phyloP scores from a whole-genome alignment of 2,113 vertebrate genomes.

The Hipposideros armiger region DNA sequence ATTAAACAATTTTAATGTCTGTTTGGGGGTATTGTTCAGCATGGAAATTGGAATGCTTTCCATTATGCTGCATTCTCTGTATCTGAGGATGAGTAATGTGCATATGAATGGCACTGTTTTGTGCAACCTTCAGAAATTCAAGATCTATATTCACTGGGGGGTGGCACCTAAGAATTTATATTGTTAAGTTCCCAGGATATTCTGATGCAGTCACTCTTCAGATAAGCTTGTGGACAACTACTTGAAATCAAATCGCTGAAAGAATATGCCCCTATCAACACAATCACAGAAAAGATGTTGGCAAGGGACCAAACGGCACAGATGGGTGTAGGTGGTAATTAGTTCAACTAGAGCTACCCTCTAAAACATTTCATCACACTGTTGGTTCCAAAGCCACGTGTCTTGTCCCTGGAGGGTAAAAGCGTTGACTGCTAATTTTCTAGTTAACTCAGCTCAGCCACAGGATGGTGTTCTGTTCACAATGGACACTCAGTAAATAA shows the following conservation, averaged over 20 bases:
- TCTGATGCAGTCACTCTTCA: background rate
- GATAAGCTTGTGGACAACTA: background rate
- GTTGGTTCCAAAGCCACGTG: constrained; percentile 64
- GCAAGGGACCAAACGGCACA: constrained; percentile 69
- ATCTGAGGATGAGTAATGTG: background rate
- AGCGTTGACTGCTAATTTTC: constrained; percentile 62
- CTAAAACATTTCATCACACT: constrained; percentile 67
- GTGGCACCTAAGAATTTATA: background rate
- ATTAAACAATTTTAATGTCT: constrained; percentile 15
- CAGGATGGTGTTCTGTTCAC: constrained; percentile 25
- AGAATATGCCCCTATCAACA: constrained; percentile 22
- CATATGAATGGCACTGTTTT: background rate
- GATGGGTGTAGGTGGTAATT: constrained; percentile 73
- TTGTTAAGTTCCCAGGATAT: constrained; percentile 32
- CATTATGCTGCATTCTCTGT: background rate
- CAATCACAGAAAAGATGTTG: constrained; percentile 44
- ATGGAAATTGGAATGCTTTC: background rate
- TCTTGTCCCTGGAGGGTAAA: constrained; percentile 51
- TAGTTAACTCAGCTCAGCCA: constrained; percentile 24
- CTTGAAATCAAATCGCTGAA: constrained; percentile 12
- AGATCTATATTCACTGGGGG: constrained; percentile 26
- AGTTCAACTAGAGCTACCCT: constrained; percentile 69
- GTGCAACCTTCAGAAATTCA: background rate
- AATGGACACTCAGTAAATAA: background rate
- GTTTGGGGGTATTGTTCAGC: background rate